phyloP scores from a whole-genome alignment of 2,113 vertebrate species.

The Poecilia latipinna region DNA sequence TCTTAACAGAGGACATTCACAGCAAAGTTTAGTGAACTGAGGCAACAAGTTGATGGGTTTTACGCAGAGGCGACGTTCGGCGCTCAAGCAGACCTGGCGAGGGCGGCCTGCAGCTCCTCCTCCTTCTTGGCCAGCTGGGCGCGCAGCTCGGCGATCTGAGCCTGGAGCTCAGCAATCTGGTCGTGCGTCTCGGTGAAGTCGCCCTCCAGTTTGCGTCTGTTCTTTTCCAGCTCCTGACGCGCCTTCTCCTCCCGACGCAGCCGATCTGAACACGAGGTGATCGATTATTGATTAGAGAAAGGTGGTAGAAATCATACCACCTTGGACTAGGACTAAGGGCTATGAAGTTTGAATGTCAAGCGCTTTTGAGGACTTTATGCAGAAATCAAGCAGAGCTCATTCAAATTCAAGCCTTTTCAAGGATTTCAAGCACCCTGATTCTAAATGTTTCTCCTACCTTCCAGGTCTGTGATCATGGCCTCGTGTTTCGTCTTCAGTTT shows the following conservation, averaged over 20 bases:
- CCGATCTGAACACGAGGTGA: slow-evolving; percentile 81
- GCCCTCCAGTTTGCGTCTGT: slow-evolving; percentile 94
- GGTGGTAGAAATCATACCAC: neutral
- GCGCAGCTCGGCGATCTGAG: slow-evolving; percentile 95
- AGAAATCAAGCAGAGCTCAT: no score
- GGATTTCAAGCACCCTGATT: no score
- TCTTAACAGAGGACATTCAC: slow-evolving; percentile 68
- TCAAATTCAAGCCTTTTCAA: no score
- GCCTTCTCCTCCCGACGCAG: slow-evolving; percentile 94
- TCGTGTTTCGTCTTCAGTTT: slow-evolving; percentile 98
- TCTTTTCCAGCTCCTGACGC: slow-evolving; percentile 97
- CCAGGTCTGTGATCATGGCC: slow-evolving; percentile 97
- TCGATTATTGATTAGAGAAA: neutral
- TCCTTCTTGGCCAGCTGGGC: slow-evolving; percentile 97
- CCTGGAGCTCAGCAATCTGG: slow-evolving; percentile 96
- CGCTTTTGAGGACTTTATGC: no score
- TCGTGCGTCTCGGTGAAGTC: slow-evolving; percentile 91
- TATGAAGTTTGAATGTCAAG: no score
- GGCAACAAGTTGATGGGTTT: neutral
- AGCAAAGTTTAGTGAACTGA: neutral
- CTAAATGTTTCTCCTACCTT: slow-evolving; percentile 79
- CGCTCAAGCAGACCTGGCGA: slow-evolving; percentile 84
- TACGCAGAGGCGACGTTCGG: neutral
- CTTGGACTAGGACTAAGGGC: no score
- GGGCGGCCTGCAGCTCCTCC: slow-evolving; percentile 93